Evolutionary conservation across 2,797 vertebrate genomes (phyloP), one percentile per base, ranked within the genome.

Genomic region (Psittacula echo): DNA sequence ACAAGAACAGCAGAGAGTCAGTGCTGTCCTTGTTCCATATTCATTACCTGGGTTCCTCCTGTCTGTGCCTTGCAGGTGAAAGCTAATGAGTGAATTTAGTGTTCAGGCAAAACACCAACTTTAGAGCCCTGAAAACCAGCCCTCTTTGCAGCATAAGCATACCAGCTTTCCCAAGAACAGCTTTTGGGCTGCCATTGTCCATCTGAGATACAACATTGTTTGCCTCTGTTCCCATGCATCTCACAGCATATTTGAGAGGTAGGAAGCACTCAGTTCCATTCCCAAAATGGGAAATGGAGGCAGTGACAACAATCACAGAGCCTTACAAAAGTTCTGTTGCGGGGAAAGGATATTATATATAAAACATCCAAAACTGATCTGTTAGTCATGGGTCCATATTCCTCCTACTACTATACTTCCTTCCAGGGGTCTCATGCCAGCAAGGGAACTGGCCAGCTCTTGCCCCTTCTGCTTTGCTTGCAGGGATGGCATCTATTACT

Each of bases 1-100:
- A 2, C 60, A 61, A 53, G 44, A 56, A n/a, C 54, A 74, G 70
- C 8, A 84, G 68, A 74, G 56, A 16, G n/a, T 80, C 1, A 0
- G 70, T 61, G 34, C 22, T 82, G 54, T 72, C 66, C 67, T 89
- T 0, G 0, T 61, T 93, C 62, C 53, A 19, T 84, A 61, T 60
- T 81, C 37, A 37, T 67, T 86, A 65, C n/a, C 51, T 51, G 73
- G 7, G 8, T 67, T 84, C 19, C 53, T 92, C 30, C 9, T 58
- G 10, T 11, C 32, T 42, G 32, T 0, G 0, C 44, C 50, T 92
- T 0, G 0, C 20, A 65, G 64, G 34, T 41, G n/a, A 70, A 77
- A 78, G 53, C 42, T 60, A 30, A 60, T 0, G 0, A 19, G 58
- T 54, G 24, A 75, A 47, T 68, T 78, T 37, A 51, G 13, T 27